Conservation (phyloP, 2,888 invertebrate species). For the Monochamus alternatus region DNA sequence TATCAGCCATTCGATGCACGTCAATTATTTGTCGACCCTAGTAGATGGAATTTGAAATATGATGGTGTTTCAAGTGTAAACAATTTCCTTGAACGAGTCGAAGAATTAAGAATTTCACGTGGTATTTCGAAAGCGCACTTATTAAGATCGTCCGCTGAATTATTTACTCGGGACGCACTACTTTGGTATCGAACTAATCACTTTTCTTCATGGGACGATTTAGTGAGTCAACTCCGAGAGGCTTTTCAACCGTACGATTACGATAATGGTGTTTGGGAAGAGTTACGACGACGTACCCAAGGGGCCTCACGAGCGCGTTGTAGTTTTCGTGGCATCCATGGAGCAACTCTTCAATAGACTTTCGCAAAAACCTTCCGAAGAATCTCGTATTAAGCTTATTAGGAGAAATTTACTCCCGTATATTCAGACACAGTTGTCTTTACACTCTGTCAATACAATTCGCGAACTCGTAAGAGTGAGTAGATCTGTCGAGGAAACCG, state of each 20-base stretch:
- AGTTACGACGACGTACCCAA: background rate
- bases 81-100: conserved; percentile 21
- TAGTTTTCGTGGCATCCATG: no score
- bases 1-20: background rate
- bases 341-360: conserved; percentile 2
- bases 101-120: background rate
- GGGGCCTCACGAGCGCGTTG: background rate
- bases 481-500: background rate
- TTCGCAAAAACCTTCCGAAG: background rate
- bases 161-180: background rate
- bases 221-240: conserved; percentile 2
- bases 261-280: no score
- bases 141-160: no score
- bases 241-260: no score
- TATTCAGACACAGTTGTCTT: conserved; percentile 4
- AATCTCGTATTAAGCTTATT: conserved; percentile 27
- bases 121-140: background rate
- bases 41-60: conserved; percentile 27
- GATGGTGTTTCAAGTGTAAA: background rate
- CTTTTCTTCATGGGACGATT: conserved; percentile 28
- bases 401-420: conserved; percentile 26
- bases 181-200: conserved; percentile 34
- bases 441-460: conserved; percentile 14
- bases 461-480: conserved; percentile 1
- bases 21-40: background rate